phyloP scores from a whole-genome alignment of 2,888 invertebrate species.

The Tortricodes alternella region DNA sequence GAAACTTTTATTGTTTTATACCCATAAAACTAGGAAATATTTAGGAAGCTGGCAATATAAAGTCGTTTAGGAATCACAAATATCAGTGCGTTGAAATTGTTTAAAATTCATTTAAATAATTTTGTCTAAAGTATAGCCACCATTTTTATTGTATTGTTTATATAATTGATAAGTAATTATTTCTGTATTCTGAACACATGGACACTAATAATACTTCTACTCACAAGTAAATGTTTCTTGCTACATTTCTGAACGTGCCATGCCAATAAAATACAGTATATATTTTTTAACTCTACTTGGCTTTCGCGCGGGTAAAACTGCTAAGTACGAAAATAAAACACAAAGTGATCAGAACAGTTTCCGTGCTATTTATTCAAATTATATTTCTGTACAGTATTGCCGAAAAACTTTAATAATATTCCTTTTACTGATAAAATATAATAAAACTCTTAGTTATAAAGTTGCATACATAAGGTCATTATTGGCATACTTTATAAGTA shows the following conservation, averaged over 20 bases:
- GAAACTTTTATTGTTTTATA: background rate
- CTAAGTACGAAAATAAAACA: constrained; percentile 42
- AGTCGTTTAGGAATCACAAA: background rate
- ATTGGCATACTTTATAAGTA: constrained; percentile 1
- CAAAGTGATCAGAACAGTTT: constrained; percentile 65
- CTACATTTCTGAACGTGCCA: too few relatives aligned
- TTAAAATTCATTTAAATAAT: too few relatives aligned
- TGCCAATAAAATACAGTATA: too few relatives aligned
- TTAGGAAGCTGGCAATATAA: background rate
- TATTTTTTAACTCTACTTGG: too few relatives aligned
- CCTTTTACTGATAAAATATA: constrained; percentile 13
- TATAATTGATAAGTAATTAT: too few relatives aligned
- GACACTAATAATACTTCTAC: too few relatives aligned
- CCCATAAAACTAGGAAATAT: background rate
- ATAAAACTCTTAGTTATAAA: background rate
- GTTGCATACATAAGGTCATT: background rate
- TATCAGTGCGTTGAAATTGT: too few relatives aligned
- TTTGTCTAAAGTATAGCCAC: too few relatives aligned
- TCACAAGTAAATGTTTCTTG: too few relatives aligned
- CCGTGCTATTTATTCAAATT: constrained; percentile 70
- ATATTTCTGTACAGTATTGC: constrained; percentile 66
- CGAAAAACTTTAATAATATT: constrained; percentile 48
- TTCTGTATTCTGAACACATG: too few relatives aligned
- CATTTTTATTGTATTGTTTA: too few relatives aligned
- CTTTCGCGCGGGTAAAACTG: too few relatives aligned